phyloP scores from a whole-genome alignment of 2,888 invertebrate genomes.

The Scaptomyza reducta region DNA sequence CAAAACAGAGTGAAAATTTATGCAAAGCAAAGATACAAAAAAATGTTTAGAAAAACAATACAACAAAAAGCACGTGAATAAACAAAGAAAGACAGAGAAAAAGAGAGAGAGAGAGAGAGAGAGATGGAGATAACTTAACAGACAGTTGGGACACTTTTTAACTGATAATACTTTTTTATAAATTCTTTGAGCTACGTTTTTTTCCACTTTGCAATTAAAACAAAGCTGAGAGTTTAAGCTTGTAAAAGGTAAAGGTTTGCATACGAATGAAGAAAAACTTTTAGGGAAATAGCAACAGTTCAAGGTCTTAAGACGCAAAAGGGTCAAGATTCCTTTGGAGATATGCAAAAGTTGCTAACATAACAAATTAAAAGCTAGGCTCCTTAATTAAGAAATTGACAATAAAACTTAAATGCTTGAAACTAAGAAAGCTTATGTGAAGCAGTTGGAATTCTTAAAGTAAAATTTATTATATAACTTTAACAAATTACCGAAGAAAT shows the following conservation, averaged over 20 bases:
- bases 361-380: background rate
- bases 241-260: background rate
- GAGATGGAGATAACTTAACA: conserved; percentile 17
- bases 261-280: background rate
- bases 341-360: background rate
- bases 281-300: background rate
- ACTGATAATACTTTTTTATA: conserved; percentile 51
- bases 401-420: too few relatives aligned
- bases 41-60: conserved; percentile 43
- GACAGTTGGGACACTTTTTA: conserved; percentile 42
- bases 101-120: background rate
- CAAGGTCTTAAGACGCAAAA: background rate
- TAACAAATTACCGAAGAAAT: too few relatives aligned
- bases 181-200: conserved; percentile 31
- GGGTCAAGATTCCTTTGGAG: background rate
- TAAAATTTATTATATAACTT: too few relatives aligned
- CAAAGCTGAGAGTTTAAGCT: conserved; percentile 21
- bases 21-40: conserved; percentile 69
- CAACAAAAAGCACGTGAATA: conserved; percentile 35
- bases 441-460: too few relatives aligned
- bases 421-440: too few relatives aligned
- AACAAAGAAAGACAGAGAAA: conserved; percentile 1
- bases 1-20: conserved; percentile 76
- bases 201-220: conserved; percentile 30
- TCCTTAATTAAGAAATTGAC: background rate